Base-by-base conservation (phyloP, 2,888 invertebrate genomes). In the Flexamia atlantica region DNA sequence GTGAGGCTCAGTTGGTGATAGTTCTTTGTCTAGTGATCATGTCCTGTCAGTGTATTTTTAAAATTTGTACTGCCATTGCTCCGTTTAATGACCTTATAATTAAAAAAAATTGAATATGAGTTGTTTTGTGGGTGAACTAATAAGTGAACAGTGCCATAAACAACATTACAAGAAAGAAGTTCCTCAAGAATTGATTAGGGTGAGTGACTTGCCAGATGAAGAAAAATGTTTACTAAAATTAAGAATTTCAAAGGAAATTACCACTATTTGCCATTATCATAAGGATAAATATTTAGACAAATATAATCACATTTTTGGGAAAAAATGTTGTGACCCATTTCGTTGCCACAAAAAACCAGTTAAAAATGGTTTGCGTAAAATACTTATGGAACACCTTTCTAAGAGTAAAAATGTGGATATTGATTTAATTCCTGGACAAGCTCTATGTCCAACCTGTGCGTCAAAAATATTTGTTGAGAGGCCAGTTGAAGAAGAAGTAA, bases 91-190 rank as follows among this genome's bases (percentile, higher is more conserved):
- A n/a, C n/a, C n/a, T n/a, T n/a, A n/a, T n/a, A n/a, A n/a, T n/a
- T n/a, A n/a, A n/a, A n/a, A n/a, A n/a, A n/a, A n/a, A 40, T 36
- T 70, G 30, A 70, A 28, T 70, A 70, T 30, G 70, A 70, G 70
- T 70, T 74, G 40, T 32, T 74, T 36, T 74, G 74, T 74, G 32
- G 74, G 74, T 25, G 36, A 74, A 74, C 40, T 36, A 74, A 74
- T 74, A 42, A 28, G 25, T 74, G 74, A 74, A 32, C 74, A 74
- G 25, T 79, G 42, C 20, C 79, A 79, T 79, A 46, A 79, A 42
- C 23, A 20, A 79, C 30, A 46, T 14, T 79, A 79, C 42, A 36
- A 36, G 40, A 36, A 36, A 74, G 32, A 36, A 23, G 32, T 74
- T 0, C 32, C 3, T 20, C n/a, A 74, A 32, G 32, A 72, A 74